phyloP scores from a whole-genome alignment of 2,113 vertebrate genomes.

The Cisticola juncidis region DNA sequence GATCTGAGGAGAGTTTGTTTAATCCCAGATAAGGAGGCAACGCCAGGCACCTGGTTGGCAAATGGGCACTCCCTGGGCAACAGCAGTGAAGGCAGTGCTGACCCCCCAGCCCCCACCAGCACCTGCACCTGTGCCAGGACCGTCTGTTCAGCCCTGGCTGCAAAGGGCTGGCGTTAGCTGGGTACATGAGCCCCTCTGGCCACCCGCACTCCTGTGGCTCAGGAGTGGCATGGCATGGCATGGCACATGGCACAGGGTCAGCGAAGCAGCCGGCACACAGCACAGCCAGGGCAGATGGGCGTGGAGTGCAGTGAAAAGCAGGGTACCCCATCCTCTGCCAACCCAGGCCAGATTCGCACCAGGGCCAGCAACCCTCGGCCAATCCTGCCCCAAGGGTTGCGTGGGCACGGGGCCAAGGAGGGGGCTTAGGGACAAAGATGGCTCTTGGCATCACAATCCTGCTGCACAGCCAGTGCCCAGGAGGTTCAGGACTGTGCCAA shows the following conservation, averaged over 20 bases:
- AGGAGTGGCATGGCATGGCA: neutral
- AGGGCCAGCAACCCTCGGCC: neutral
- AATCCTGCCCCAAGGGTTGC: neutral
- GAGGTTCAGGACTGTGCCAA: neutral
- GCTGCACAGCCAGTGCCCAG: neutral
- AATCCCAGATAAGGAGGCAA: constrained; percentile 22
- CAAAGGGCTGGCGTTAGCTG: neutral
- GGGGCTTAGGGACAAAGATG: neutral
- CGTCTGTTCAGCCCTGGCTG: neutral
- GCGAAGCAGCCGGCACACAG: accelerated
- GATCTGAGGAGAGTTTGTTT: constrained; percentile 21
- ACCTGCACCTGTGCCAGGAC: accelerated
- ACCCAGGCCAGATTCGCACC: accelerated
- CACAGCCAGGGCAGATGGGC: neutral
- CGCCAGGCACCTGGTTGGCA: constrained; percentile 8
- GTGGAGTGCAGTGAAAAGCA: neutral
- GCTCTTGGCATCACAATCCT: neutral
- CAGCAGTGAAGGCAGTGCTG: neutral
- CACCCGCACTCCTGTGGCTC: neutral
- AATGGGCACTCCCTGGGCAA: neutral
- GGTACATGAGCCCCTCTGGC: neutral
- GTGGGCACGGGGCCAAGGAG: accelerated
- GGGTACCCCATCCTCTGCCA: neutral
- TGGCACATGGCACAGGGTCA: neutral
- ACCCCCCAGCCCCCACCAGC: neutral